phyloP scores from a whole-genome alignment of 1,140 invertebrate genomes.

The Cyrtorhinus lividipennis region DNA sequence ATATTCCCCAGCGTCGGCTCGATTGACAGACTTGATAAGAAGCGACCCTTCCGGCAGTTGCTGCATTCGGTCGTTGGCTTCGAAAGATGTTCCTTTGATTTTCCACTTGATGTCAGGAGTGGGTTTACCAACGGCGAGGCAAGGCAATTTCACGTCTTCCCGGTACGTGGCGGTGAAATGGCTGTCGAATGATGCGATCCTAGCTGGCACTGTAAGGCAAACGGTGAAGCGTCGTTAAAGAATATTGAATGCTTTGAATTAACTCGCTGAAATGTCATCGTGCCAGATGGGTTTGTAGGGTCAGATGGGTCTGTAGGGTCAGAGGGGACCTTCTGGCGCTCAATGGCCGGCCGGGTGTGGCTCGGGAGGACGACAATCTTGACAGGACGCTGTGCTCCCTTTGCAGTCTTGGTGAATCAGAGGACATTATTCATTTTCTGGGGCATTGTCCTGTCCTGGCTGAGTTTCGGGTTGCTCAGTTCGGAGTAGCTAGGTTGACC shows the following conservation, averaged over 20 bases:
- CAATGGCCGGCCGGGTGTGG: too few relatives aligned
- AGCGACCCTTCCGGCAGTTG: slow-evolving; percentile 78
- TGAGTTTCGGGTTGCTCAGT: too few relatives aligned
- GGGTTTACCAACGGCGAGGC: slow-evolving; percentile 77
- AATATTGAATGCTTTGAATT: neutral
- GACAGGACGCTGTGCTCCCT: too few relatives aligned
- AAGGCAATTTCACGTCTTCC: slow-evolving; percentile 80
- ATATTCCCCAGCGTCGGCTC: slow-evolving; percentile 80
- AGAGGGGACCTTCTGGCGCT: too few relatives aligned
- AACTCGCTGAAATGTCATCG: too few relatives aligned
- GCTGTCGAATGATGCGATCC: slow-evolving; percentile 83
- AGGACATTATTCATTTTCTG: too few relatives aligned
- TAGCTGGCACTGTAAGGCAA: slow-evolving; percentile 60
- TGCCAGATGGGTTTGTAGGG: too few relatives aligned
- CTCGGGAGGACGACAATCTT: too few relatives aligned
- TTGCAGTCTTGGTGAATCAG: too few relatives aligned
- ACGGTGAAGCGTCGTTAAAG: slow-evolving; percentile 14
- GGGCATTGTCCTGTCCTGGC: too few relatives aligned
- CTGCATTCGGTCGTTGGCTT: slow-evolving; percentile 58
- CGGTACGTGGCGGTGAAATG: slow-evolving; percentile 78
- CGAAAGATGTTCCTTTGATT: slow-evolving; percentile 46
- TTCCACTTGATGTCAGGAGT: slow-evolving; percentile 80
- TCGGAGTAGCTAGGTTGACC: too few relatives aligned
- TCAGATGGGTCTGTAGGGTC: neutral
- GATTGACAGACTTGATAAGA: slow-evolving; percentile 72